phyloP scores from a whole-genome alignment of 2,797 vertebrate genomes.

The Helicolenus hilgendorfi region DNA sequence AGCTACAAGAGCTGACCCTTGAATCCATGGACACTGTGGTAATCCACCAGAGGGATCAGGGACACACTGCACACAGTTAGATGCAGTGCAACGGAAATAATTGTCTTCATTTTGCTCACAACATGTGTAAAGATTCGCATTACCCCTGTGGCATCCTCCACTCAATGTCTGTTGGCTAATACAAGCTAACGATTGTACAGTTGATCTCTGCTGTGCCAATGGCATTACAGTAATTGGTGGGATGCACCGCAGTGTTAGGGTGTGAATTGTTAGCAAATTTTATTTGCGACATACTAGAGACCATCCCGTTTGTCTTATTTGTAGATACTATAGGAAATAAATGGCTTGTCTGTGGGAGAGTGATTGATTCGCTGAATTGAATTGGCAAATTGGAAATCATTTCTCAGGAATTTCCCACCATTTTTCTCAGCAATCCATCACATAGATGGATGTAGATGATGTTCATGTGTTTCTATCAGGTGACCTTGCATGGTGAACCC shows the following conservation, averaged over 20 bases:
- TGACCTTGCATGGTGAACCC: conserved; percentile 16
- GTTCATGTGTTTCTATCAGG: conserved; percentile 11
- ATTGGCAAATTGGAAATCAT: conserved; percentile 31
- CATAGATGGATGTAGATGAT: conserved; percentile 2
- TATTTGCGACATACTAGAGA: conserved; percentile 14
- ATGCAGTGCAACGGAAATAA: conserved; percentile 60
- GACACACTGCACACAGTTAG: conserved; percentile 43
- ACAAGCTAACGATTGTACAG: conserved; percentile 58
- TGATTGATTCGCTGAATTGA: conserved; percentile 42
- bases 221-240: conserved; percentile 66
- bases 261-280: conserved; percentile 50
- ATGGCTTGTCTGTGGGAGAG: conserved; percentile 19
- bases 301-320: conserved; percentile 22
- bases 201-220: conserved; percentile 57
- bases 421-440: conserved; percentile 1
- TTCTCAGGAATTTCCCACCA: background rate
- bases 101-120: conserved; percentile 66
- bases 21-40: conserved; percentile 57
- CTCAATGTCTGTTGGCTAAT: conserved; percentile 73
- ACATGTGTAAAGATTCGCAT: conserved; percentile 62
- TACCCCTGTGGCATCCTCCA: conserved; percentile 50
- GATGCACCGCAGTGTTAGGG: conserved; percentile 19
- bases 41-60: conserved; percentile 64
- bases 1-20: conserved; percentile 60
- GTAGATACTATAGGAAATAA: conserved; percentile 4